Percentiles rank a stretch among this genome's conserved stretches.
Conservation (phyloP, 2,113 vertebrate genomes). For the Origma solitaria region DNA sequence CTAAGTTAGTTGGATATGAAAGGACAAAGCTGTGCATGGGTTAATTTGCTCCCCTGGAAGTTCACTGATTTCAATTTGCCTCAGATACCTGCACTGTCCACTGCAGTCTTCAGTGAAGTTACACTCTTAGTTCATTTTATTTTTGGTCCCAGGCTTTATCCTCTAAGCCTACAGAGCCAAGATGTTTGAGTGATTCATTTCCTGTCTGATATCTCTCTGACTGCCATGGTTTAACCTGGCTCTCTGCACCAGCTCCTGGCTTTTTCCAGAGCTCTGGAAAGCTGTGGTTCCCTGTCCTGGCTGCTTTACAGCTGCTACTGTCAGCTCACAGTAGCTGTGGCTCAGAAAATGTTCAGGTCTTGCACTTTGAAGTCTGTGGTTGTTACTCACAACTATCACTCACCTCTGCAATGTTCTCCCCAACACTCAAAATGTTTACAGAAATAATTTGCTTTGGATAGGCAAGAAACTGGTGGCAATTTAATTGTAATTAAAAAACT, state of each 20-base stretch:
- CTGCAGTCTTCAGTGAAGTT: neutral
- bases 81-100: neutral
- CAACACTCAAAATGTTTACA: neutral
- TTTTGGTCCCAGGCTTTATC: neutral
- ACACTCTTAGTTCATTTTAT: neutral
- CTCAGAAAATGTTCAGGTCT: neutral
- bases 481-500: neutral
- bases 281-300: neutral
- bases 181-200: neutral
- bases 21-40: neutral
- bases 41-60: neutral
- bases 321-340: neutral
- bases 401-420: neutral
- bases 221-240: neutral
- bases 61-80: neutral
- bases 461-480: neutral
- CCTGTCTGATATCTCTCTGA: neutral
- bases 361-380: neutral
- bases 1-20: neutral
- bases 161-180: neutral
- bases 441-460: neutral
- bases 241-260: neutral
- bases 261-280: neutral
- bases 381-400: neutral
- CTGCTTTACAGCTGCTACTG: neutral